These are phyloP conservation scores for Caerostris extrusa DNA, from an alignment of 1,140 invertebrate genomes.

Conservation along the genomic window DNA sequence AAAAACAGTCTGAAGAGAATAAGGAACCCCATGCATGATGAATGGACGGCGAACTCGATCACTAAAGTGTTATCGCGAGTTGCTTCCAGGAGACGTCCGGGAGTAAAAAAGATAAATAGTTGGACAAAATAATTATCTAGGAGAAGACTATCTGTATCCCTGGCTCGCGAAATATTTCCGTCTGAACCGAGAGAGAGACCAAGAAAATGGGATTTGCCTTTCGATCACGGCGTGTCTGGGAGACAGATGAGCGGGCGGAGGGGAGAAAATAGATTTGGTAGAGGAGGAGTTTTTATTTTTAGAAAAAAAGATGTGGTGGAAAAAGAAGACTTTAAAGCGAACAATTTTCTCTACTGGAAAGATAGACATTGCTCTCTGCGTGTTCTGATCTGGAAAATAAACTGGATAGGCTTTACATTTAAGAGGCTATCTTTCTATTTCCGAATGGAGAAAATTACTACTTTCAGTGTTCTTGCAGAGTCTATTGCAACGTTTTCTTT, in stretches of 20 bases:
- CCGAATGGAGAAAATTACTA: neutral
- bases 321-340: conserved; percentile 3
- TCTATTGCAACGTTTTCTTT: neutral
- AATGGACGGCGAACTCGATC: too few species aligned
- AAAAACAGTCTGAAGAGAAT: too few species aligned
- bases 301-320: too few species aligned
- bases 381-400: conserved; percentile 5
- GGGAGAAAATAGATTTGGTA: conserved; percentile 23
- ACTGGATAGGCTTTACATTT: neutral
- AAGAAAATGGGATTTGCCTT: conserved; percentile 55
- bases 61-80: too few species aligned
- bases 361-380: neutral
- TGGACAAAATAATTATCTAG: too few species aligned
- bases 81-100: too few species aligned
- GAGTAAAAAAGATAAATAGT: too few species aligned
- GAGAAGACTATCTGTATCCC: too few species aligned
- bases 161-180: too few species aligned
- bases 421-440: neutral
- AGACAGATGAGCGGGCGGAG: neutral
- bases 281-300: neutral
- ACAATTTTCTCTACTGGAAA: neutral
- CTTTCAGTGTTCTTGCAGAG: neutral
- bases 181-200: neutral
- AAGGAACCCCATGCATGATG: too few species aligned
- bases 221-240: conserved; percentile 13